Evolutionary conservation across 2,797 vertebrate species (phyloP).

Genomic region (Adelosebastes latens): DNA sequence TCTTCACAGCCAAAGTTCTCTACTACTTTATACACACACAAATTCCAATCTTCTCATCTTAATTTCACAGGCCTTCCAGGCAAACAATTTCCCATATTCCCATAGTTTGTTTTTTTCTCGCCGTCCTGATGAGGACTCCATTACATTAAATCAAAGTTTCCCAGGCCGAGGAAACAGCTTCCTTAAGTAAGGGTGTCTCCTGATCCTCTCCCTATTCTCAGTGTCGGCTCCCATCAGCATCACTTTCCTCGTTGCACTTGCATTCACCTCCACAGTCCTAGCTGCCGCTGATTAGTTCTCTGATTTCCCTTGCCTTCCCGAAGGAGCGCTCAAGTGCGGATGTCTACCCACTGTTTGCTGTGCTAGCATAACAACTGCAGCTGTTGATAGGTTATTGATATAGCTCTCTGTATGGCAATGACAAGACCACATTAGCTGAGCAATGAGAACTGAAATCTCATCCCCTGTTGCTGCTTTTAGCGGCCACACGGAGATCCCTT

Average conservation of each 20-base stretch:
- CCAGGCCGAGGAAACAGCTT: conserved; percentile 70
- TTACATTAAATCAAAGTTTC: conserved; percentile 76
- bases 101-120: background rate
- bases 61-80: conserved; percentile 13
- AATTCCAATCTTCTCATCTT: conserved; percentile 7
- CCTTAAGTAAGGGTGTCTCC: conserved; percentile 74
- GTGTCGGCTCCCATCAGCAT: conserved; percentile 77
- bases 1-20: conserved; percentile 5
- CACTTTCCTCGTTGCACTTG: conserved; percentile 56
- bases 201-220: conserved; percentile 72
- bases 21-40: background rate
- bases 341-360: conserved; percentile 58
- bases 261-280: conserved; percentile 64
- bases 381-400: conserved; percentile 63
- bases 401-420: conserved; percentile 23
- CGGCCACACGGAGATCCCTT: background rate
- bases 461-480: background rate
- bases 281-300: conserved; percentile 68
- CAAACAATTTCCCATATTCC: conserved; percentile 19
- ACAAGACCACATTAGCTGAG: conserved; percentile 17
- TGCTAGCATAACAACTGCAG: conserved; percentile 53
- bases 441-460: background rate
- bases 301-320: conserved; percentile 59
- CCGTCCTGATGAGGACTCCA: conserved; percentile 63
- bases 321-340: conserved; percentile 51